Base-by-base conservation (phyloP, 2,113 vertebrate genomes). In the Corydoras maculifer region DNA sequence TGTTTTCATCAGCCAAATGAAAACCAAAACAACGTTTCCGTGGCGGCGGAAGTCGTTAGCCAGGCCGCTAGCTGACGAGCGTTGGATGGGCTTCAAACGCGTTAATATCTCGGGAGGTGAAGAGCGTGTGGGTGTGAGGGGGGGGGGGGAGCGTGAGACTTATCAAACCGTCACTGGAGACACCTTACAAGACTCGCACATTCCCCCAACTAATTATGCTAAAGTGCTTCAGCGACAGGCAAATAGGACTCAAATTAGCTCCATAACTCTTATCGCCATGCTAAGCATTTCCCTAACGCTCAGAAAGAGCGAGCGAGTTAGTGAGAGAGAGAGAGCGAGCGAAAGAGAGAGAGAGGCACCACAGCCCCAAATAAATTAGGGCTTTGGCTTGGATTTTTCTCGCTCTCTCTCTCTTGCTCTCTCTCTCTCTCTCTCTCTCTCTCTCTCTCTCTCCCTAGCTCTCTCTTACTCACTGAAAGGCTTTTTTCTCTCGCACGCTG, bases 221-320 rank as follows among this genome's bases (percentile, higher is more conserved):
- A 67, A 67, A 77, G 75, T 60, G 55, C 61, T 66, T 15, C 70
- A 58, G 54, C 50, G 68, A 79, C 75, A 69, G 62, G 66, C 58
- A 75, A 73, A 59, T 69, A 77, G 54, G 62, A 77, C 75, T 66
- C 75, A 62, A 79, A 78, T 74, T 68, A 81, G 35, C 68, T 65
- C 32, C 55, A 8, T 10, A 12, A 32, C 71, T 13, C 71, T 76
- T 80, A 78, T 82, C 69, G 29, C 68, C 63, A 66, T 67, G 70
- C 74, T 62, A 70, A 80, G 64, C 57, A 25, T 68, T 74, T 70
- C 65, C 63, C 69, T 68, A 50, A 77, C 67, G 70, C 71, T 64
- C 11, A 10, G 66, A 60, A 57, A 77, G 18, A 25, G 43, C 50
- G 18, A 13, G 68, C 18, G 61, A 64, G 65, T 51, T 51, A 62